Percentiles rank a stretch among this genome's conserved stretches.
phyloP scores from a whole-genome alignment of 2,888 invertebrate species.

The Trissolcus brochymenae region DNA sequence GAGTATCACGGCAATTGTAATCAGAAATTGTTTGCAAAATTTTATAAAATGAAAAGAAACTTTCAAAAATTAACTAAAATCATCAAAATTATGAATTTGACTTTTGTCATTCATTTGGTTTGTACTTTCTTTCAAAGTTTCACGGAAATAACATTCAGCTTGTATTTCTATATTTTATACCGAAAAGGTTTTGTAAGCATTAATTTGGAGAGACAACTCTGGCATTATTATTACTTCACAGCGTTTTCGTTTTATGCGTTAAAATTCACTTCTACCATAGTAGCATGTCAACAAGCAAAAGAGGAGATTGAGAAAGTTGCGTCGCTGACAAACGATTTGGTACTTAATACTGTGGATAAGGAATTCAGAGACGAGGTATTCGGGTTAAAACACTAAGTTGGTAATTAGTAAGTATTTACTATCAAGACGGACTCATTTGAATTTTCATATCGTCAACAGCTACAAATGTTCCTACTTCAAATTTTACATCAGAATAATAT shows the following conservation, averaged over 20 bases:
- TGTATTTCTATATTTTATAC: slow-evolving; percentile 65
- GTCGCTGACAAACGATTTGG: slow-evolving; percentile 63
- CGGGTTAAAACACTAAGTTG: not conserved
- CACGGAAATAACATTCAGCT: slow-evolving; percentile 65
- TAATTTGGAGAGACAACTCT: slow-evolving; percentile 64
- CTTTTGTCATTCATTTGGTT: slow-evolving; percentile 63
- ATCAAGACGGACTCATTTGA: not conserved
- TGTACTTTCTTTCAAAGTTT: slow-evolving; percentile 64
- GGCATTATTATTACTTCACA: slow-evolving; percentile 64
- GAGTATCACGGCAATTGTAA: slow-evolving; percentile 64
- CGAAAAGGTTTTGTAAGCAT: slow-evolving; percentile 48
- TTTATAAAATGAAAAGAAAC: slow-evolving; percentile 61
- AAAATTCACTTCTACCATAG: slow-evolving; percentile 60
- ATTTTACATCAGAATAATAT: slow-evolving; percentile 64
- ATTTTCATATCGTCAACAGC: slow-evolving; percentile 41
- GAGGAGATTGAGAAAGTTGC: slow-evolving; percentile 63
- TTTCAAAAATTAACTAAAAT: slow-evolving; percentile 62
- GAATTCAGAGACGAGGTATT: slow-evolving; percentile 64
- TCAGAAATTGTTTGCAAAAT: slow-evolving; percentile 58
- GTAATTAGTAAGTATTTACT: not conserved
- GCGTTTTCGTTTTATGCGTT: slow-evolving; percentile 62
- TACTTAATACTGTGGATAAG: slow-evolving; percentile 61
- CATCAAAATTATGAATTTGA: slow-evolving; percentile 60
- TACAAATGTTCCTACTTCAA: slow-evolving; percentile 65
- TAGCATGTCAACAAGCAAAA: slow-evolving; percentile 63